A percentile compares a stretch with the other conserved stretches of the same genome.
Conservation (phyloP, 2,113 vertebrate genomes). For the Pseudopodoces humilis region DNA sequence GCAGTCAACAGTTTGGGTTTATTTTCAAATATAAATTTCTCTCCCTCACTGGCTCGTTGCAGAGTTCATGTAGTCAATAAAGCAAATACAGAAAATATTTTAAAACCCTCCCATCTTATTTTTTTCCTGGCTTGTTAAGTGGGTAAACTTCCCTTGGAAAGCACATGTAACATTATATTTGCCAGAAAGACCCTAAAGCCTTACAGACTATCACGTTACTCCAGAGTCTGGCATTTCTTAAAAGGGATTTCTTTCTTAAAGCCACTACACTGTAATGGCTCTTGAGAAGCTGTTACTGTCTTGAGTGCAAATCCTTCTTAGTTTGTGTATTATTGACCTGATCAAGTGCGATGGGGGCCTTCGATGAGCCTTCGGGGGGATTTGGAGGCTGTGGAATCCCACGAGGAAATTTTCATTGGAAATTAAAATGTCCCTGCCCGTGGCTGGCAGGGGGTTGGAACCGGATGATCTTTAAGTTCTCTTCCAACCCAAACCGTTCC, state of each 20-base stretch:
- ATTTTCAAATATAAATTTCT: background rate
- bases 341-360: constrained; percentile 30
- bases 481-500: background rate
- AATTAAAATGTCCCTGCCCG: background rate
- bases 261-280: constrained; percentile 57
- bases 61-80: background rate
- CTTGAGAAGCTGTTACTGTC: constrained; percentile 69
- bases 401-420: background rate
- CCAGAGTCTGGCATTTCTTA: constrained; percentile 58
- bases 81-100: background rate
- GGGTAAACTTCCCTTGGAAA: background rate
- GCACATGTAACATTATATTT: background rate
- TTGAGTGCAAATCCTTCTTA: constrained; percentile 67
- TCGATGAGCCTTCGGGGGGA: background rate
- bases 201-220: constrained; percentile 1
- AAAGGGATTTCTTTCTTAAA: constrained; percentile 64
- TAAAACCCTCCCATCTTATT: background rate
- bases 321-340: constrained; percentile 63
- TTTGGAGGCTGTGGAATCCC: background rate
- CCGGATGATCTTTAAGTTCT: background rate
- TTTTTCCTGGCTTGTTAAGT: background rate
- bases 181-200: constrained; percentile 7
- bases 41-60: background rate
- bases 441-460: background rate
- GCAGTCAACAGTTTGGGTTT: background rate